A percentile compares a stretch with the other conserved stretches of the same genome.
Evolutionary conservation across 2,888 invertebrate genomes (phyloP).

Genomic region (Mesorhabditis spiculigera): DNA sequence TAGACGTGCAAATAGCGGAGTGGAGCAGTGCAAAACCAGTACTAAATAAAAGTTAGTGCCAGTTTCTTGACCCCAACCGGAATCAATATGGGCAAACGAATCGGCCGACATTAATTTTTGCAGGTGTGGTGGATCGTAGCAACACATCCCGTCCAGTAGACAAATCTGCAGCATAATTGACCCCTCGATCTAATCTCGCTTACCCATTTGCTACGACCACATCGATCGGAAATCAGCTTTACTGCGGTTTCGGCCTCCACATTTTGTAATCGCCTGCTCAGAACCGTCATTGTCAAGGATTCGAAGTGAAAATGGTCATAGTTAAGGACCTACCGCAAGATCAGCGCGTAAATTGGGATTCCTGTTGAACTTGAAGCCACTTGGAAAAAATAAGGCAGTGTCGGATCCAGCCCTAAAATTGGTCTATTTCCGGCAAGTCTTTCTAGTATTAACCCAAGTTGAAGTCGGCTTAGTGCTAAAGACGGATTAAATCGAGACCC

Average conservation of each 20-base stretch:
- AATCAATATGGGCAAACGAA: conserved; percentile 20
- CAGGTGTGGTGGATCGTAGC: conserved; percentile 26
- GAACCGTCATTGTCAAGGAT: background rate
- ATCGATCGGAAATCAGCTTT: conserved; percentile 22
- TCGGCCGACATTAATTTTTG: conserved; percentile 20
- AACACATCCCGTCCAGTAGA: conserved; percentile 25
- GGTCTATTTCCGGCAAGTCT: background rate
- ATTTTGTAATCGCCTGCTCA: conserved; percentile 13
- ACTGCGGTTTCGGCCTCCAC: conserved; percentile 20
- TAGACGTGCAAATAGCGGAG: conserved; percentile 12
- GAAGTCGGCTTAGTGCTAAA: too few species aligned
- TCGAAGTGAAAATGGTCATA: background rate
- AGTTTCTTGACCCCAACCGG: background rate
- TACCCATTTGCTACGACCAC: conserved; percentile 17
- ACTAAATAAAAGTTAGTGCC: conserved; percentile 3
- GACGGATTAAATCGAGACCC: too few species aligned
- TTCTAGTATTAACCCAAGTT: too few species aligned
- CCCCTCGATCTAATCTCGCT: background rate
- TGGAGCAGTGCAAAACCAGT: conserved; percentile 13
- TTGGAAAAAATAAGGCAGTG: conserved; percentile 1
- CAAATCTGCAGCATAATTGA: conserved; percentile 12
- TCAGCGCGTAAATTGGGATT: background rate
- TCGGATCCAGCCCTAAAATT: background rate
- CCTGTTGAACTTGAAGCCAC: background rate
- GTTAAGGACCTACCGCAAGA: background rate